phyloP scores from a whole-genome alignment of 2,113 vertebrate genomes.

The Cyanistes caeruleus region DNA sequence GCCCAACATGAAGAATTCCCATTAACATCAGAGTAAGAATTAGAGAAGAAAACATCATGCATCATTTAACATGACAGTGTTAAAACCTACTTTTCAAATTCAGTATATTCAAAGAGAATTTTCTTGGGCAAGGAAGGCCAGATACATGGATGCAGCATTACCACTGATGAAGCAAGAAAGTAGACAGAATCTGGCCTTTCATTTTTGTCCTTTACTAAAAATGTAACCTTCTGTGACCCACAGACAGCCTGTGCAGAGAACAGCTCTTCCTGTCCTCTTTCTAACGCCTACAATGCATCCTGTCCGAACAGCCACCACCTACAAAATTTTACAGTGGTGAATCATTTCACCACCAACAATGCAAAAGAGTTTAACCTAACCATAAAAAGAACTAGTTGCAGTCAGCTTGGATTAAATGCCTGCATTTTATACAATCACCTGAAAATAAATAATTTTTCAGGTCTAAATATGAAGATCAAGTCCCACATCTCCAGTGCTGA shows the following conservation, averaged over 20 bases:
- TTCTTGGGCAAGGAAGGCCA: background rate
- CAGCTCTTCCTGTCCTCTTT: slow-evolving; percentile 76
- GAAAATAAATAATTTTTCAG: background rate
- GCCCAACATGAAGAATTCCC: background rate
- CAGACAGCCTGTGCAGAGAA: slow-evolving; percentile 70
- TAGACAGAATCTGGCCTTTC: slow-evolving; percentile 26
- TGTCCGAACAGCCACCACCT: slow-evolving; percentile 75
- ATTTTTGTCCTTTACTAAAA: slow-evolving; percentile 70
- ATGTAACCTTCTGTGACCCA: slow-evolving; percentile 72
- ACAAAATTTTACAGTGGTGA: slow-evolving; percentile 76
- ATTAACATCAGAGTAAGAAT: background rate
- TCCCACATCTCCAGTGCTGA: background rate
- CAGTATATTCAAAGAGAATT: background rate
- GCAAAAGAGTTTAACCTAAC: slow-evolving; percentile 11
- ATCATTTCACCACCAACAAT: slow-evolving; percentile 73
- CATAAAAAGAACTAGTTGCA: slow-evolving; percentile 34
- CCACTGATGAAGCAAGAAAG: background rate
- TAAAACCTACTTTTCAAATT: background rate
- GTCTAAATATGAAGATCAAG: background rate
- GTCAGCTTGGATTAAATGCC: background rate
- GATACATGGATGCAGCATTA: background rate
- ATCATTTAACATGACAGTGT: too few relatives aligned
- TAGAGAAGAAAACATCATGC: background rate
- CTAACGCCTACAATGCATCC: slow-evolving; percentile 73
- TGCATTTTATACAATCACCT: background rate